Conservation (phyloP, 2,888 invertebrate genomes). For the Scrobipalpa atriplicella region DNA sequence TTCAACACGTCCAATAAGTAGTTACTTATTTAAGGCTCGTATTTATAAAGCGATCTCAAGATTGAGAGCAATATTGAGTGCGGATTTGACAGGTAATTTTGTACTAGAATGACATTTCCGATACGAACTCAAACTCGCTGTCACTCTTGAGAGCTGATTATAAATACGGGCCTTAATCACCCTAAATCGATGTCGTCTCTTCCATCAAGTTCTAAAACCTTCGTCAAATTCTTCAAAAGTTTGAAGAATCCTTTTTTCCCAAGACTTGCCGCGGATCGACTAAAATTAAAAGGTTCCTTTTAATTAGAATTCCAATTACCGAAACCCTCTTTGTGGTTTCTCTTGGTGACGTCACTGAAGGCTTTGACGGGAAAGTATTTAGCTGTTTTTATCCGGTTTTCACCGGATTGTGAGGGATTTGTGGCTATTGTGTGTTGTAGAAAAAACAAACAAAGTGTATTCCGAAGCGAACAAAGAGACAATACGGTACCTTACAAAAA, state of each 20-base stretch:
- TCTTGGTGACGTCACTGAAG: neutral
- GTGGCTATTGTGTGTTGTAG: neutral
- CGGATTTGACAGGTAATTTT: too few species aligned
- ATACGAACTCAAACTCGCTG: too few species aligned
- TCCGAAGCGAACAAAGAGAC: neutral
- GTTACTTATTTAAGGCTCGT: too few species aligned
- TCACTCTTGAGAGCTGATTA: too few species aligned
- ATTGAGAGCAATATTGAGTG: too few species aligned
- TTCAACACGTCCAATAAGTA: too few species aligned
- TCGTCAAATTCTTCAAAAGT: neutral
- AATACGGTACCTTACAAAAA: neutral
- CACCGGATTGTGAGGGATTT: neutral
- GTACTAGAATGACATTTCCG: too few species aligned
- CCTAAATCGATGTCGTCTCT: neutral
- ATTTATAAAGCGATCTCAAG: too few species aligned
- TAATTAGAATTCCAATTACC: conserved; percentile 18
- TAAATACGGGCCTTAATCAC: too few species aligned
- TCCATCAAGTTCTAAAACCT: neutral
- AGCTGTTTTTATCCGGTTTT: neutral
- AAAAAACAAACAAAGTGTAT: neutral
- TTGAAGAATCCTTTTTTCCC: neutral
- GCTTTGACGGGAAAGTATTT: neutral
- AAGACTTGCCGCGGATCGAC: neutral
- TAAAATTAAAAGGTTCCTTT: conserved; percentile 21
- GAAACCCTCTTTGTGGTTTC: conserved; percentile 7